These are phyloP conservation scores for Hyppa rectilinea DNA, from an alignment of 2,888 invertebrate species.

Conservation along the genomic window DNA sequence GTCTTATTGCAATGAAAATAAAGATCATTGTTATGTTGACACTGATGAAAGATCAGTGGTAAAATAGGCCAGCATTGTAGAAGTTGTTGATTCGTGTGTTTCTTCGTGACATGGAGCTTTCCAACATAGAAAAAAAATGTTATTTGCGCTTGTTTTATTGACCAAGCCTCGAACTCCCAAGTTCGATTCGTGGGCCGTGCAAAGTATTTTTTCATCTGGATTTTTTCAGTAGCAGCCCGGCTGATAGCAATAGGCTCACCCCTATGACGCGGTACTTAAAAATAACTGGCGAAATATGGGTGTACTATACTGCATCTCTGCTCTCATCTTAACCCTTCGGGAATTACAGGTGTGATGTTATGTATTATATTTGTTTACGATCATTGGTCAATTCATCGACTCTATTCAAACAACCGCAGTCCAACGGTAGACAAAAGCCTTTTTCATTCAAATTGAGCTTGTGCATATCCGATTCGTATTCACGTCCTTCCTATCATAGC, in stretches of 20 bases:
- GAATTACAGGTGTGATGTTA: too few relatives aligned
- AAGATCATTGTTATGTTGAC: neutral
- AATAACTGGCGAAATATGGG: too few relatives aligned
- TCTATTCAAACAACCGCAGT: neutral
- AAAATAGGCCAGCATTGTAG: neutral
- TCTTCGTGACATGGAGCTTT: neutral
- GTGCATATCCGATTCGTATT: slow-evolving; percentile 6
- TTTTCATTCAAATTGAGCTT: slow-evolving; percentile 13
- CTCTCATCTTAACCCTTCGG: too few relatives aligned
- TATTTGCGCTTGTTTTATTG: neutral
- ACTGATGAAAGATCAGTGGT: neutral
- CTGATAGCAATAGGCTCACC: too few relatives aligned
- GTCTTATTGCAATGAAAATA: neutral
- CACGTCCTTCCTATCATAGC: neutral
- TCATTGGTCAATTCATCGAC: slow-evolving; percentile 6
- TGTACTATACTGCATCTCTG: too few relatives aligned
- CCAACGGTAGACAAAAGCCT: slow-evolving; percentile 1
- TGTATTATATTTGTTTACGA: too few relatives aligned
- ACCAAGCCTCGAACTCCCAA: too few relatives aligned
- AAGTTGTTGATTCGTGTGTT: neutral
- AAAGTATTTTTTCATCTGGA: too few relatives aligned
- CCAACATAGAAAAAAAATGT: neutral
- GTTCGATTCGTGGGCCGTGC: too few relatives aligned
- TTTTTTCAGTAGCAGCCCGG: too few relatives aligned
- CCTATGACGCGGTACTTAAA: too few relatives aligned